Base-by-base conservation (phyloP, 2,113 vertebrate species). In the Lipotes vexillifer region DNA sequence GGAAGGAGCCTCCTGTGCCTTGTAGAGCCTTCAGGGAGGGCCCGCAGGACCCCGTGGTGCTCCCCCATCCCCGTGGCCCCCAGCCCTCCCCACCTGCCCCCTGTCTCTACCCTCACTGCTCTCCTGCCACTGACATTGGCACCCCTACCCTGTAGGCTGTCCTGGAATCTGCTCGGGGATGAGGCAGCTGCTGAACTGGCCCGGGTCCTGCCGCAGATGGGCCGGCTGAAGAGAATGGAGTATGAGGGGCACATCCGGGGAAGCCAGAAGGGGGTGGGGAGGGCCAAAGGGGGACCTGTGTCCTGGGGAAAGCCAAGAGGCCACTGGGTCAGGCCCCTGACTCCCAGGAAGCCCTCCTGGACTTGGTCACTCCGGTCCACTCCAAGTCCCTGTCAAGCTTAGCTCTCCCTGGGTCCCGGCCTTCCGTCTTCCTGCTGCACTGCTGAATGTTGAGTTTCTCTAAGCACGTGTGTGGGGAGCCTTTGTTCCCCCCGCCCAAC, bases 111-210 rank as follows among this genome's bases (percentile, higher is more conserved):
- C 15, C 27, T 46, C 61, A 0, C 27, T 15, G 10, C 38, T 36
- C 8, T 72, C 44, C 69, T 46, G 2, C 33, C 3, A 0, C 90
- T 91, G 81, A 94, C 61, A 27, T 93, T 90, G 4, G 87, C 25
- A 49, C 72, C 97, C 2, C 78, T 80, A 71, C 96, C 2, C 88
- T 84, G 93, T 94, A 99, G 99, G 96, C 88, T 99, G 86, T 99
- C 99, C 3, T 99, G 99, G 99, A 99, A 99, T 13, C 8, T 85
- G n/a, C 99, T 99, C 8, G 98, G 98, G 8, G 99, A 99, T 0
- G 89, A 99, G 44, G 98, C 99, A 55, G 99, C 98, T 7, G 55
- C 1, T 3, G 98, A 98, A 68, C 6, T 99, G 94, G 98, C 98
- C 80, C 86, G 20, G 63, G 93, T 99, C 85, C 97, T 99, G 36